A percentile compares a stretch with the other conserved stretches of the same genome.
These are phyloP conservation scores for Protophormia terraenovae DNA, from an alignment of 2,888 invertebrate genomes.

Conservation along the genomic window DNA sequence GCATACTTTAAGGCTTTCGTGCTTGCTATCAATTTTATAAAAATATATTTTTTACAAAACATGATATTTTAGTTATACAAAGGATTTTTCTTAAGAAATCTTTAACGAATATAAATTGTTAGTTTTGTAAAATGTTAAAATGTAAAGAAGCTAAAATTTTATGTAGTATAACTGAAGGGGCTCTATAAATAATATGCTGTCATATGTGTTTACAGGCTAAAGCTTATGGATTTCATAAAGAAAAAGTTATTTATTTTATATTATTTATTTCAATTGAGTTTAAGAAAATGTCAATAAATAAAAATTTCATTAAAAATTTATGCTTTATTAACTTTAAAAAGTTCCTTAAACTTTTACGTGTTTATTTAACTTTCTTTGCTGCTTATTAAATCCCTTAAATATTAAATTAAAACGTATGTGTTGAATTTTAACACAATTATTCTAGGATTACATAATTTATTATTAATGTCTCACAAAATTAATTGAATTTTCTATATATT, in stretches of 20 bases:
- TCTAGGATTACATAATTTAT: not conserved
- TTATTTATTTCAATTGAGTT: too few relatives aligned
- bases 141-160: not conserved
- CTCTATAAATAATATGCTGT: not conserved
- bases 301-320: too few relatives aligned
- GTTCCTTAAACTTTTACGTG: too few relatives aligned
- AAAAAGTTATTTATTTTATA: too few relatives aligned
- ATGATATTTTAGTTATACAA: not conserved
- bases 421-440: constrained; percentile 14
- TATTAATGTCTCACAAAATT: not conserved
- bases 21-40: not conserved
- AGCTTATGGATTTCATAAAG: too few relatives aligned
- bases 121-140: not conserved
- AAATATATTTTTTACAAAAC: not conserved
- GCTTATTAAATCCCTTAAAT: not conserved
- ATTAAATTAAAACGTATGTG: not conserved
- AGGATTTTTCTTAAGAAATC: not conserved
- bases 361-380: not conserved
- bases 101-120: not conserved
- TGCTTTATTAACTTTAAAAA: too few relatives aligned
- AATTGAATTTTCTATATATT: constrained; percentile 4
- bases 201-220: too few relatives aligned
- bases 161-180: not conserved
- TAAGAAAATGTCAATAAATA: too few relatives aligned
- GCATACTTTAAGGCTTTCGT: constrained; percentile 10